Percentiles rank a stretch among this genome's conserved stretches.
Evolutionary conservation across 64 coral and sea anemone genomes (phyloP).

Genomic region (Pocillopora damicornis): DNA sequence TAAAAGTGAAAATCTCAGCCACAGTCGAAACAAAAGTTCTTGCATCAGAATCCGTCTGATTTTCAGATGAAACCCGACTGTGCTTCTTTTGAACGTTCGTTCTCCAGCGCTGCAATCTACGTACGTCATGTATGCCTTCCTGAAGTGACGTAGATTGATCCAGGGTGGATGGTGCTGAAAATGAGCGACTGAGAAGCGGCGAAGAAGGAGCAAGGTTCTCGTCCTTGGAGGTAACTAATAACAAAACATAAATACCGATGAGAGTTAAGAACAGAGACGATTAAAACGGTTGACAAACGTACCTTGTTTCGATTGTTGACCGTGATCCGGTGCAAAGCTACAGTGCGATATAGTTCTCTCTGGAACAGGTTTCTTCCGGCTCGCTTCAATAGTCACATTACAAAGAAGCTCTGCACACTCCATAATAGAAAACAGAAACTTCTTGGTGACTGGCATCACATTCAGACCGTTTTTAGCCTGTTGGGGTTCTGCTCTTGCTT

Average conservation of each 20-base stretch:
- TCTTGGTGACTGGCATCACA: constrained; percentile 70
- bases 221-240: not conserved
- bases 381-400: constrained; percentile 68
- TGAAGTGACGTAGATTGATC: constrained; percentile 65
- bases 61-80: not conserved
- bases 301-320: constrained; percentile 17
- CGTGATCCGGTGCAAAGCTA: constrained; percentile 20
- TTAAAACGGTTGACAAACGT: not conserved
- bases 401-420: constrained; percentile 78
- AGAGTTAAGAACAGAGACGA: not conserved
- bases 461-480: not conserved
- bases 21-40: constrained; percentile 68
- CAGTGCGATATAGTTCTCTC: constrained; percentile 71
- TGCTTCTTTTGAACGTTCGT: constrained; percentile 74
- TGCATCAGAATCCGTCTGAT: constrained; percentile 7
- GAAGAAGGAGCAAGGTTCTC: constrained; percentile 17
- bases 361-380: constrained; percentile 27
- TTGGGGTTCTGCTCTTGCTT: constrained; percentile 27
- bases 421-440: constrained; percentile 60
- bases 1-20: constrained; percentile 87
- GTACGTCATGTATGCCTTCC: constrained; percentile 78
- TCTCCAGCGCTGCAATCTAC: constrained; percentile 87
- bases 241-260: not conserved
- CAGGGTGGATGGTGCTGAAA: constrained; percentile 71
- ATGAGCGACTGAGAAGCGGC: constrained; percentile 54